These are phyloP conservation scores for Oxytorus armatus DNA, from an alignment of 2,888 invertebrate genomes.

Conservation along the genomic window DNA sequence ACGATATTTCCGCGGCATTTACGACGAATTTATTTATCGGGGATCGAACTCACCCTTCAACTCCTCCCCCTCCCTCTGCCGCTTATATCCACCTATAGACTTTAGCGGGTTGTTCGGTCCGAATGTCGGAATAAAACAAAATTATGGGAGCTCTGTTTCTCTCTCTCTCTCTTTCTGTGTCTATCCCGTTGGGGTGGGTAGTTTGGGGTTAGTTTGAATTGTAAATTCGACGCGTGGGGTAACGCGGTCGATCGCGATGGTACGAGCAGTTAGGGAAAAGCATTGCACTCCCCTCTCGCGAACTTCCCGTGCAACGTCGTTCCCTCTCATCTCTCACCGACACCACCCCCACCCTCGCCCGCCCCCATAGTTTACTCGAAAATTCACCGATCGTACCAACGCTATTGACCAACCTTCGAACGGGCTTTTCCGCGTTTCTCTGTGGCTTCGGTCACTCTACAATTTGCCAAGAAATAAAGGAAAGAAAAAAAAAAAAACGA, in stretches of 20 bases:
- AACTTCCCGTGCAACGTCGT: conserved; percentile 1
- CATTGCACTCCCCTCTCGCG: conserved; percentile 46
- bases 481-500: conserved; percentile 11
- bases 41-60: conserved; percentile 34
- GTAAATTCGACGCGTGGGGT: conserved; percentile 67
- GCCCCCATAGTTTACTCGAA: conserved; percentile 44
- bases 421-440: conserved; percentile 45
- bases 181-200: conserved; percentile 2
- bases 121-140: conserved; percentile 65
- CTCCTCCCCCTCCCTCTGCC: no score
- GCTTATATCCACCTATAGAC: conserved; percentile 45
- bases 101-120: conserved; percentile 58
- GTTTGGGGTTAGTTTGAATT: conserved; percentile 70
- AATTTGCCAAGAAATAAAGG: conserved; percentile 29
- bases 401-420: conserved; percentile 52
- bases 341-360: background rate
- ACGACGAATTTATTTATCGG: conserved; percentile 71
- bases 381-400: conserved; percentile 47
- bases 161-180: conserved; percentile 8
- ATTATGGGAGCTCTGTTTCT: conserved; percentile 51
- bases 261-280: conserved; percentile 42
- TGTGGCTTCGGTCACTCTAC: conserved; percentile 32
- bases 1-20: conserved; percentile 48
- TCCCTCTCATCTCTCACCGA: conserved; percentile 21
- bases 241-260: conserved; percentile 60